These are phyloP conservation scores for Psylliodes chrysocephalus DNA, from an alignment of 2,888 invertebrate genomes.

Conservation along the genomic window DNA sequence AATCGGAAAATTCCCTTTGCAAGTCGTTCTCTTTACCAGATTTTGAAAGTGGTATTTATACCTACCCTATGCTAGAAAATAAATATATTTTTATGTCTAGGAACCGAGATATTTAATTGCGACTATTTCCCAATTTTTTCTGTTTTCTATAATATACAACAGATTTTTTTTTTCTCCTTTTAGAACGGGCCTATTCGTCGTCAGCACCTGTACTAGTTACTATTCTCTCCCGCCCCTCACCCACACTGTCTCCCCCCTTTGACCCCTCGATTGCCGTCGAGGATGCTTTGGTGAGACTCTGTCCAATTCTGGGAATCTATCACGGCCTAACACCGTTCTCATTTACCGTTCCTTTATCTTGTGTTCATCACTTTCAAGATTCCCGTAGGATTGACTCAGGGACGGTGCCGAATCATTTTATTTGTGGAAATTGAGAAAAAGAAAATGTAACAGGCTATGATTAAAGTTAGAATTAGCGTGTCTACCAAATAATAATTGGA, in stretches of 20 bases:
- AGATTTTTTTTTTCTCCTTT: neutral
- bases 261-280: slow-evolving; percentile 10
- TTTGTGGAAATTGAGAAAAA: neutral
- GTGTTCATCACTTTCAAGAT: slow-evolving; percentile 53
- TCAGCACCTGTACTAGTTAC: slow-evolving; percentile 55
- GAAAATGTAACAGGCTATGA: too few relatives aligned
- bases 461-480: too few relatives aligned
- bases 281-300: slow-evolving; percentile 39
- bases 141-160: too few relatives aligned
- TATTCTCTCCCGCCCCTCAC: slow-evolving; percentile 37
- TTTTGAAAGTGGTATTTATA: too few relatives aligned
- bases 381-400: slow-evolving; percentile 51
- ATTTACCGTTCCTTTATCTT: slow-evolving; percentile 59
- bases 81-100: too few relatives aligned
- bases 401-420: slow-evolving; percentile 12
- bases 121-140: too few relatives aligned
- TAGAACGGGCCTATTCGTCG: neutral
- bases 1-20: too few relatives aligned
- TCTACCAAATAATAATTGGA: too few relatives aligned
- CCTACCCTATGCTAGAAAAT: too few relatives aligned
- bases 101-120: too few relatives aligned
- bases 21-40: too few relatives aligned
- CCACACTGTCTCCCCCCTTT: slow-evolving; percentile 36
- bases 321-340: slow-evolving; percentile 57
- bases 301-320: slow-evolving; percentile 55